Evolutionary conservation across 2,113 vertebrate genomes (phyloP).

Genomic region (Blennius ocellaris): DNA sequence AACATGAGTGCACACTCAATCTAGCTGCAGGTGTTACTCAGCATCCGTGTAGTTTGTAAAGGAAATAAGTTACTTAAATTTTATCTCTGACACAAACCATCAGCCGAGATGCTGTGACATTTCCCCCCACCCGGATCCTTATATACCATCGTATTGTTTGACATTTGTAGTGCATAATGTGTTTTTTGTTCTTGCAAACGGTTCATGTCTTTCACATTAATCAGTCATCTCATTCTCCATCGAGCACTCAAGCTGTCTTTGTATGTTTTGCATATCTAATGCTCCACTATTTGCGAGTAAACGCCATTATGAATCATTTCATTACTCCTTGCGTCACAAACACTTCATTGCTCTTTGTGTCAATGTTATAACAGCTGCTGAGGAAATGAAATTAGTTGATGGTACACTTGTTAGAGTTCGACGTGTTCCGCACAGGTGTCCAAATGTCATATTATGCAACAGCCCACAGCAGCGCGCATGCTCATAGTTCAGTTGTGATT

Average conservation of each 20-base stretch:
- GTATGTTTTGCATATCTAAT: constrained; percentile 37
- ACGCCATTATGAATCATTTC: constrained; percentile 34
- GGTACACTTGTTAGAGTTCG: background rate
- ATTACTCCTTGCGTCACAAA: constrained; percentile 37
- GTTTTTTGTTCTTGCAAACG: constrained; percentile 42
- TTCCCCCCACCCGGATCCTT: background rate
- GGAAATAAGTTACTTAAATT: constrained; percentile 32
- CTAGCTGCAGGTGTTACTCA: constrained; percentile 15
- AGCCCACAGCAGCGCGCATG: background rate
- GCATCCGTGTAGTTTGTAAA: constrained; percentile 41
- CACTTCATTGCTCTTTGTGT: constrained; percentile 27
- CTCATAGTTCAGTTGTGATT: background rate
- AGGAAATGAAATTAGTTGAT: constrained; percentile 20
- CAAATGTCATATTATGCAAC: background rate
- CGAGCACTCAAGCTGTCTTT: constrained; percentile 40
- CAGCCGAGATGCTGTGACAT: constrained; percentile 9
- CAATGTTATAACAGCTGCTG: constrained; percentile 19
- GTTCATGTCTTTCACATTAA: constrained; percentile 41
- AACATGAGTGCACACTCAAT: constrained; percentile 46
- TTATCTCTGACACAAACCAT: background rate
- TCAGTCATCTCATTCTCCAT: constrained; percentile 33
- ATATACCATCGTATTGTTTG: constrained; percentile 46
- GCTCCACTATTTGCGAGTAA: constrained; percentile 34
- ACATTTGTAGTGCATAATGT: constrained; percentile 41
- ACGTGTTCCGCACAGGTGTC: background rate